phyloP scores from a whole-genome alignment of 1,140 invertebrate species.

The Diorhabda sublineata region DNA sequence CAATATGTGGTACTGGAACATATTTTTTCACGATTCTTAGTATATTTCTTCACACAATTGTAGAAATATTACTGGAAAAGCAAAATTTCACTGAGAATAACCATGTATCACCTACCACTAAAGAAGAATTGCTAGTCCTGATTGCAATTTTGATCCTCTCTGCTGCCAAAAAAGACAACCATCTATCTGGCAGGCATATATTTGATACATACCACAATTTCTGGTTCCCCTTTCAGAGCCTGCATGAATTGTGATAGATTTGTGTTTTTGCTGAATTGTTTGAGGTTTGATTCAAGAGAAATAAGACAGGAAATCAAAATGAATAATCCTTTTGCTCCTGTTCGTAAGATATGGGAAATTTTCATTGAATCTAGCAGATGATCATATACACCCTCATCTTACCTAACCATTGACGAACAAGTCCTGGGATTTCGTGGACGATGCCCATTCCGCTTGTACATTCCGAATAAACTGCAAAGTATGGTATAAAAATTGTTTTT shows the following conservation, averaged over 20 bases:
- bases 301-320: background rate
- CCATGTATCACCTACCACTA: too few relatives aligned
- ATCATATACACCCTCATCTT: constrained; percentile 18
- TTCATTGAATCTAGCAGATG: constrained; percentile 35
- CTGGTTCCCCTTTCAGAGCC: too few relatives aligned
- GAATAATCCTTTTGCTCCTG: too few relatives aligned
- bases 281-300: background rate
- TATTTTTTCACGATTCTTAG: background rate
- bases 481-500: constrained; percentile 45
- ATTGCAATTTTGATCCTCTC: too few relatives aligned
- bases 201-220: too few relatives aligned
- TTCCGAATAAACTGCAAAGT: constrained; percentile 50
- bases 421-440: constrained; percentile 40
- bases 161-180: too few relatives aligned
- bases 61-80: background rate
- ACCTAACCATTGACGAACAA: constrained; percentile 43
- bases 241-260: too few relatives aligned
- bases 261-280: too few relatives aligned
- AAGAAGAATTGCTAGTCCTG: too few relatives aligned
- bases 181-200: too few relatives aligned
- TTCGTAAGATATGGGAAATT: constrained; percentile 35
- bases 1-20: background rate
- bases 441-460: constrained; percentile 44
- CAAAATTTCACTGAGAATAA: too few relatives aligned
- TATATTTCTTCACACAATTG: background rate